Evolutionary conservation across 2,888 invertebrate species (phyloP).

Genomic region (Thereva nobilitata): DNA sequence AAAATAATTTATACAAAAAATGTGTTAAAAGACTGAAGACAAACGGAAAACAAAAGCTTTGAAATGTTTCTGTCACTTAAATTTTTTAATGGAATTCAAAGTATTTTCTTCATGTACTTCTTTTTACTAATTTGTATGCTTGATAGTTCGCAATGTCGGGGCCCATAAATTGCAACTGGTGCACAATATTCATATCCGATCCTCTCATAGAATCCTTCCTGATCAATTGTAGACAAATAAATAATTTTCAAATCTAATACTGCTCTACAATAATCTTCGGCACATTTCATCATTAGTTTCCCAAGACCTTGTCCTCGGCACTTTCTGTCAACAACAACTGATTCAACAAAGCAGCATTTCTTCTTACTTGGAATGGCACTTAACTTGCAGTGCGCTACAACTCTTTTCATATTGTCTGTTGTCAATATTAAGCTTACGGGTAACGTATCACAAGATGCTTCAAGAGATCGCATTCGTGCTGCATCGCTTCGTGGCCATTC

Average conservation of each 20-base stretch:
- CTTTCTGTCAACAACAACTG: constrained; percentile 74
- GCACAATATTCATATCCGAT: constrained; percentile 72
- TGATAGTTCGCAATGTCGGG: constrained; percentile 56
- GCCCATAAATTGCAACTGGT: constrained; percentile 72
- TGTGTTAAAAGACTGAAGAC: constrained; percentile 8
- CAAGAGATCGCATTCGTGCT: constrained; percentile 75
- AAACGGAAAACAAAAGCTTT: constrained; percentile 11
- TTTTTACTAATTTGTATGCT: constrained; percentile 55
- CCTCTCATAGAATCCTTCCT: constrained; percentile 75
- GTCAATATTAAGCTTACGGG: constrained; percentile 75
- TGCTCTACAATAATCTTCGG: constrained; percentile 73
- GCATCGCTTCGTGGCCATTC: constrained; percentile 85
- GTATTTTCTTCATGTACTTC: constrained; percentile 58
- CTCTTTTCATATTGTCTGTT: constrained; percentile 60
- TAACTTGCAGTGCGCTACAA: constrained; percentile 81
- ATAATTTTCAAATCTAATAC: constrained; percentile 66
- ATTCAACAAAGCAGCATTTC: constrained; percentile 78
- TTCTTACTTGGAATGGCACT: constrained; percentile 71
- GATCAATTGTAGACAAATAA: constrained; percentile 73
- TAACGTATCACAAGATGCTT: constrained; percentile 71
- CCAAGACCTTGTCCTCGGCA: constrained; percentile 78
- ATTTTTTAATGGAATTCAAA: constrained; percentile 49
- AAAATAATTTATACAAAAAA: background rate
- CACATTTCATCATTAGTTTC: constrained; percentile 71
- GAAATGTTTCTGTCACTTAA: background rate